Evolutionary conservation across 2,888 invertebrate genomes (phyloP), one percentile per base, ranked within the genome.

Genomic region (Erebia epiphron): DNA sequence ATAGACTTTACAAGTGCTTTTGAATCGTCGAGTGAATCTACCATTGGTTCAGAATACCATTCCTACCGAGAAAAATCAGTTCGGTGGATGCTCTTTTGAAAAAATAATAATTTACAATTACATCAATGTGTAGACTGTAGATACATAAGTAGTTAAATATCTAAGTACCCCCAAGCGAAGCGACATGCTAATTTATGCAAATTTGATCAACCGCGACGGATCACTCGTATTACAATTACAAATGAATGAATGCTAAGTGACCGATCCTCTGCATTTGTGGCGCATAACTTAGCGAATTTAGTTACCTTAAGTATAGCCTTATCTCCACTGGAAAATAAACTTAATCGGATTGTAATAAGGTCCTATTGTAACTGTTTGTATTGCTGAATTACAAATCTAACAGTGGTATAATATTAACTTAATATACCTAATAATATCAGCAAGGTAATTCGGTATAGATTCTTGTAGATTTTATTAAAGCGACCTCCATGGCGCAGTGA

Each of bases 171-270:
- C 18, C 43, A 61, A 61, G 2, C 26, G 41, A 67, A 11, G 60
- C 63, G 49, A 67, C 72, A 72, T 62, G 71, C 68, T 71, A 74
- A 74, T 61, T 35, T 69, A 76, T 76, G 75, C 68, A 74, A 75
- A 76, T 76, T 68, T 67, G 68, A 74, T 76, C 70, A 66, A 64
- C 70, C 56, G 65, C 69, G 26, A 21, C 67, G 67, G 74, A 73
- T 72, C 70, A 69, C 72, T 69, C 67, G 74, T 71, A 75, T 75
- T 75, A 75, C 72, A 75, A 75, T 75, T 74, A 75, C 75, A 75
- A 75, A 75, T 75, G 75, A 75, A 74, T 73, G 72, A 73, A 75
- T 75, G 67, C 69, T 72, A 74, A 75, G 70, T 72, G 70, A 72
- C 69, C 68, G 69, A 69, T 71, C 66, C 67, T 60, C 61, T 67